Evolutionary conservation across 2,113 vertebrate species (phyloP), one percentile per base, ranked within the genome.

Genomic region (Eptatretus burgeri): DNA sequence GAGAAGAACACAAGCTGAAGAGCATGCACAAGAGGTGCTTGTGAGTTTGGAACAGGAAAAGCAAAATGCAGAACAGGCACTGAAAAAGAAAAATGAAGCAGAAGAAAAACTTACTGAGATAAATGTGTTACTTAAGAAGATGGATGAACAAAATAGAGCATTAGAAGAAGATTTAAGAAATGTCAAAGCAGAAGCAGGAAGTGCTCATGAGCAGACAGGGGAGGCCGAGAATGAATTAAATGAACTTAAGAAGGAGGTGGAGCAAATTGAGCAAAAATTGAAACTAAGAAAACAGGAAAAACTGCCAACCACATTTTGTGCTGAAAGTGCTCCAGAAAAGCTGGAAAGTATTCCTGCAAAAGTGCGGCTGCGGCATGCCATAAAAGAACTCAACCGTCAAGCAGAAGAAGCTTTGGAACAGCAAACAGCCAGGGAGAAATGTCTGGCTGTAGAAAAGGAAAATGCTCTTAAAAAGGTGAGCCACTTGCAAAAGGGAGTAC

Each of bases 51-150:
- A 87, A 71, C 91, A 93, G 74, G 82, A 88, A 64, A 81, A 81
- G 70, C 75, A 76, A 64, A 78, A 94, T 62, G 91, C 93, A 75
- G 88, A 93, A 71, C 86, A 93, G 71, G 91, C 91, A 0, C 77
- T 77, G 2, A 85, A 87, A 67, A 87, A 94, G 77, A 93, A 93
- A 70, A 82, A 83, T 10, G 83, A 89, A 66, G 93, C 91, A 0
- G 88, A 91, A 64, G 82, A 88, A 73, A 87, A 87, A 69, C 83
- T 98, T 1, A 66, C 76, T 0, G 77, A 69, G 68, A 80, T 98
- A 52, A 87, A 84, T 69, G 81, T 75, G 1, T 70, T 85, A 71
- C 85, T 82, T 0, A 74, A 83, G 1, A 78, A 83, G 67, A 85
- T 94, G 71, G 83, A 87, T 63, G 77, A 66, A 50, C 78, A 76